A percentile compares a stretch with the other conserved stretches of the same genome.
Evolutionary conservation across 2,113 vertebrate genomes (phyloP).

Genomic region (Leuciscus idus): DNA sequence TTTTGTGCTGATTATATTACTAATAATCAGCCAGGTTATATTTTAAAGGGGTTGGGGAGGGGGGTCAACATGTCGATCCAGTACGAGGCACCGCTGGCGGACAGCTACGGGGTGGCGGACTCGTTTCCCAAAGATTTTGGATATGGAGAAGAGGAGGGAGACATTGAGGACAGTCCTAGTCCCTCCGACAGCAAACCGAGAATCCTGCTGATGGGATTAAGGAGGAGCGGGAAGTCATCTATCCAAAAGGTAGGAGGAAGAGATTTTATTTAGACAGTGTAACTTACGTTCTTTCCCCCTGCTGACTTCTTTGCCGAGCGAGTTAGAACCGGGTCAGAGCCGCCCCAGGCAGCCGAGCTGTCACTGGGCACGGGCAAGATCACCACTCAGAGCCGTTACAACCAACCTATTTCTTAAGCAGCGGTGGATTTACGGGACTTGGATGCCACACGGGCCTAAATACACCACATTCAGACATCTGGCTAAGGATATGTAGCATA

Average conservation of each 20-base stretch:
- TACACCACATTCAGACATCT: neutral
- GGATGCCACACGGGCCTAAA: constrained; percentile 19
- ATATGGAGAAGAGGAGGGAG: constrained; percentile 92
- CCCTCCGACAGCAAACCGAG: constrained; percentile 90
- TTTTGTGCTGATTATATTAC: constrained; percentile 23
- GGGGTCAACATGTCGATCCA: constrained; percentile 90
- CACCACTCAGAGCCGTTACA: neutral
- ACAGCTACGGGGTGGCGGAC: constrained; percentile 89
- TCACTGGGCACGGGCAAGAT: neutral
- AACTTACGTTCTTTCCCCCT: neutral
- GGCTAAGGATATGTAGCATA: neutral
- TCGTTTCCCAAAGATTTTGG: constrained; percentile 96
- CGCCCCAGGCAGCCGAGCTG: neutral
- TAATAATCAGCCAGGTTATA: constrained; percentile 51
- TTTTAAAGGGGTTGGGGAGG: constrained; percentile 60
- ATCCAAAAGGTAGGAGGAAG: constrained; percentile 91
- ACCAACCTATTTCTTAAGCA: neutral
- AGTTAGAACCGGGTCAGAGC: constrained; percentile 36
- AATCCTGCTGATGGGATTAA: constrained; percentile 93
- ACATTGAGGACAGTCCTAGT: constrained; percentile 83
- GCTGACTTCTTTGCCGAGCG: constrained; percentile 13
- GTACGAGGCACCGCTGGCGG: constrained; percentile 90
- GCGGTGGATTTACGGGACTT: neutral
- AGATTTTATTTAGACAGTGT: neutral
- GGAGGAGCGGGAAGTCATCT: constrained; percentile 96